These are phyloP conservation scores for Anguilla anguilla DNA, from an alignment of 2,797 vertebrate genomes.

Conservation along the genomic window DNA sequence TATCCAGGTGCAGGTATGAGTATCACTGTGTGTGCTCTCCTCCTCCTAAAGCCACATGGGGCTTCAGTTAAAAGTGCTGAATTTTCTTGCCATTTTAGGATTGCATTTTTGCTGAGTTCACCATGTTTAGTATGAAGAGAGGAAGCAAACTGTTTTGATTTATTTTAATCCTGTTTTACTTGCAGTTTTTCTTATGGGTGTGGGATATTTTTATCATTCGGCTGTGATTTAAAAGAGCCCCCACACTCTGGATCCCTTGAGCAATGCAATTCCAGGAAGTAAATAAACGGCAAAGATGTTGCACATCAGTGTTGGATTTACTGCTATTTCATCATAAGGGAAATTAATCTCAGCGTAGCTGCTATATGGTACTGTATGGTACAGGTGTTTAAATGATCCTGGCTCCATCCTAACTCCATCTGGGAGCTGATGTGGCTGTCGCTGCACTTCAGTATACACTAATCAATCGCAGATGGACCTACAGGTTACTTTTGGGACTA, in stretches of 20 bases:
- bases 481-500: neutral
- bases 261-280: neutral
- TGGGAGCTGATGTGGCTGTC: neutral
- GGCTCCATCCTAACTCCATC: neutral
- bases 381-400: neutral
- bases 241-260: neutral
- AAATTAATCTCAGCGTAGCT: neutral
- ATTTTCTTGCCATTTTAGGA: slow-evolving; percentile 27
- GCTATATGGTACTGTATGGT: neutral
- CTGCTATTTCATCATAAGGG: neutral
- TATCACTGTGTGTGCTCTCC: neutral
- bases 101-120: slow-evolving; percentile 35
- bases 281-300: neutral
- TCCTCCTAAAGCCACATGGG: slow-evolving; percentile 11
- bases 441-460: neutral
- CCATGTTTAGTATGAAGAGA: neutral
- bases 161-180: slow-evolving; percentile 18
- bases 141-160: slow-evolving; percentile 13
- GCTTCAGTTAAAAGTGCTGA: slow-evolving; percentile 34
- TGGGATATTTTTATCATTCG: neutral
- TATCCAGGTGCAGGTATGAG: neutral
- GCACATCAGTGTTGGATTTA: neutral
- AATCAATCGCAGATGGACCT: neutral
- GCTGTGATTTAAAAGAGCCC: neutral
- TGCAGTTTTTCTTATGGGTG: slow-evolving; percentile 29